phyloP scores from a whole-genome alignment of 30 jellyfish, hydroid and myxozoan genomes.

The Turritopsis rubra region DNA sequence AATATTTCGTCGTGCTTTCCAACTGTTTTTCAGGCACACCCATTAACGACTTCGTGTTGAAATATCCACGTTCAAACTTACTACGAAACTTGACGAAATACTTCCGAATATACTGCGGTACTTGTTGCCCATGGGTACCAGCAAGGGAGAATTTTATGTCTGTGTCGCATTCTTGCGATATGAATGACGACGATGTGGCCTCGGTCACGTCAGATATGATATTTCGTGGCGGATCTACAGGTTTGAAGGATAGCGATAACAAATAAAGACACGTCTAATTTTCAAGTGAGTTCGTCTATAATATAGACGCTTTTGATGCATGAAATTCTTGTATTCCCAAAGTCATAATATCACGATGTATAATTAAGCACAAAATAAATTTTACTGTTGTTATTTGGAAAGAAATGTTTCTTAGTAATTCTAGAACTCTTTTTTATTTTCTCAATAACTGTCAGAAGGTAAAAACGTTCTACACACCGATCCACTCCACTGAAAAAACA shows the following conservation, averaged over 20 bases:
- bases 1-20: conserved; percentile 55
- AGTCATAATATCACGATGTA: too few species aligned
- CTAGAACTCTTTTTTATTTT: too few species aligned
- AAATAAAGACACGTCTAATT: too few species aligned
- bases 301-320: too few species aligned
- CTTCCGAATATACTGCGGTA: conserved; percentile 41
- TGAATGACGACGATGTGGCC: conserved; percentile 72
- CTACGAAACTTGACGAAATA: conserved; percentile 17
- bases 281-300: too few species aligned
- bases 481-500: too few species aligned
- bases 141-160: conserved; percentile 56
- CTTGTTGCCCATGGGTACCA: conserved; percentile 43
- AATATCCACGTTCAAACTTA: conserved; percentile 59
- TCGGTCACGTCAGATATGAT: conserved; percentile 43
- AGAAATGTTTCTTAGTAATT: too few species aligned
- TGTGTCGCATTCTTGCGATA: conserved; percentile 85
- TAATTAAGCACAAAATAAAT: too few species aligned
- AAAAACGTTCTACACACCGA: too few species aligned
- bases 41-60: conserved; percentile 30
- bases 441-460: too few species aligned
- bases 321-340: too few species aligned
- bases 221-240: background rate
- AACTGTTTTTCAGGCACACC: conserved; percentile 42
- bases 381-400: too few species aligned
- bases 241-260: background rate